phyloP scores from a whole-genome alignment of 2,113 vertebrate species.

The Pitta sordida region DNA sequence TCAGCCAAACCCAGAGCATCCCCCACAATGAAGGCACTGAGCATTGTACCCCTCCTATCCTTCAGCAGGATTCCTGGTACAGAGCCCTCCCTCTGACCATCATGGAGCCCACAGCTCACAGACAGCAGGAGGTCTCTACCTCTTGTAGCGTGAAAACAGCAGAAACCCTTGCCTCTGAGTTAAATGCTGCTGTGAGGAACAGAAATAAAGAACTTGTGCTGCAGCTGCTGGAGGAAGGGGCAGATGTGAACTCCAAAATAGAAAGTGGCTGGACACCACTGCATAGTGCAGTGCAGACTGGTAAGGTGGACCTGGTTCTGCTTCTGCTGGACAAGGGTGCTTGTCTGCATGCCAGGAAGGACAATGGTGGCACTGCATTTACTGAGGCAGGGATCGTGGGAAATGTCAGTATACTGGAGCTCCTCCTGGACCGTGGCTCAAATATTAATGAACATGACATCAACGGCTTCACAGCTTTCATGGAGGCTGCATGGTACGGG shows the following conservation, averaged over 20 bases:
- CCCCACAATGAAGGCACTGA: rapidly evolving
- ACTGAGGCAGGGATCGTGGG: conserved; percentile 45
- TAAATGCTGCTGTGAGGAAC: neutral
- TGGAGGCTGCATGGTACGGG: conserved; percentile 64
- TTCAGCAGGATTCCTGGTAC: neutral
- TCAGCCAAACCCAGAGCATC: neutral
- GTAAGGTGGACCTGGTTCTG: neutral
- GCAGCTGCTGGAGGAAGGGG: conserved; percentile 57
- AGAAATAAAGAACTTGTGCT: neutral
- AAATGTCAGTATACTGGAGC: neutral
- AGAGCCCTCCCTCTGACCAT: neutral
- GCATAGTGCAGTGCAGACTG: neutral
- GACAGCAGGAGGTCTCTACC: neutral
- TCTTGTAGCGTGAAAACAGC: neutral
- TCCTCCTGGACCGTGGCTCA: conserved; percentile 36
- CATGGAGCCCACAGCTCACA: neutral
- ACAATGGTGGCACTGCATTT: conserved; percentile 70
- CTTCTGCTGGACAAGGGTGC: conserved; percentile 66
- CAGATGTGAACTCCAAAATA: conserved; percentile 52
- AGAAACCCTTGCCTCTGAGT: neutral
- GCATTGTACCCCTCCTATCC: neutral
- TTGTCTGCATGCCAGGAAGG: conserved; percentile 39
- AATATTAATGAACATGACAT: conserved; percentile 36
- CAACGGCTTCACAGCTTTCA: conserved; percentile 74
- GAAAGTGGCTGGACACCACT: conserved; percentile 63